Evolutionary conservation across 1,140 invertebrate genomes (phyloP).

Genomic region (Leptestheria dahalacensis): DNA sequence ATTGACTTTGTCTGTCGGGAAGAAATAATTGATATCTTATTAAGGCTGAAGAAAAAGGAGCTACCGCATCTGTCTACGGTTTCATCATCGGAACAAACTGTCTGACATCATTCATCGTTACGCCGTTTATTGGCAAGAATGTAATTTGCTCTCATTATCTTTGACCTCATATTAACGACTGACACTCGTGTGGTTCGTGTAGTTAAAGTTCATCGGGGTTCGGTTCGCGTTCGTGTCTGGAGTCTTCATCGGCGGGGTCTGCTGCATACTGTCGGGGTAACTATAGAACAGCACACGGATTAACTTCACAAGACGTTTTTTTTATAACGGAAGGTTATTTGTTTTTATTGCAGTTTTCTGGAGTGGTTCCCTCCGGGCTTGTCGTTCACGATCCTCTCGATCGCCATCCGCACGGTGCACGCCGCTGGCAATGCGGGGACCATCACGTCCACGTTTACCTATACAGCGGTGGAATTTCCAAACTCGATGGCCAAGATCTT

Average conservation of each 20-base stretch:
- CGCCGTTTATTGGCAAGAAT: constrained; percentile 24
- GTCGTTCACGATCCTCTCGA: constrained; percentile 22
- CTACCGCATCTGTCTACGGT: constrained; percentile 23
- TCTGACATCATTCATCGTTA: constrained; percentile 24
- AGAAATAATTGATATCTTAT: too few relatives aligned
- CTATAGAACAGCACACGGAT: background rate
- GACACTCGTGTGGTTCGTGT: too few relatives aligned
- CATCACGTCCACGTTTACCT: constrained; percentile 23
- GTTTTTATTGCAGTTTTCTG: constrained; percentile 21
- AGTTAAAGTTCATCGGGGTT: constrained; percentile 23
- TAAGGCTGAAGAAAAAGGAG: constrained; percentile 24
- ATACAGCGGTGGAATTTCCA: constrained; percentile 24
- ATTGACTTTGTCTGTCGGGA: too few relatives aligned
- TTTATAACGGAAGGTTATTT: background rate
- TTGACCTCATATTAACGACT: background rate
- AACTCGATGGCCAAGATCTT: constrained; percentile 23
- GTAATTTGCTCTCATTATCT: constrained; percentile 17
- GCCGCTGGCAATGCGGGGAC: constrained; percentile 23
- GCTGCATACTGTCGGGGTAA: constrained; percentile 22
- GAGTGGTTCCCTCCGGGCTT: constrained; percentile 22
- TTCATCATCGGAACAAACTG: constrained; percentile 25
- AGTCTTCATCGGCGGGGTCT: constrained; percentile 22
- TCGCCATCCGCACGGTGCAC: constrained; percentile 22
- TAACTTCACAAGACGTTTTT: too few relatives aligned
- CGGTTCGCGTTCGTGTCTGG: constrained; percentile 23